Base-by-base conservation (phyloP, 1,140 invertebrate genomes). In the Aleiodes sp. region DNA sequence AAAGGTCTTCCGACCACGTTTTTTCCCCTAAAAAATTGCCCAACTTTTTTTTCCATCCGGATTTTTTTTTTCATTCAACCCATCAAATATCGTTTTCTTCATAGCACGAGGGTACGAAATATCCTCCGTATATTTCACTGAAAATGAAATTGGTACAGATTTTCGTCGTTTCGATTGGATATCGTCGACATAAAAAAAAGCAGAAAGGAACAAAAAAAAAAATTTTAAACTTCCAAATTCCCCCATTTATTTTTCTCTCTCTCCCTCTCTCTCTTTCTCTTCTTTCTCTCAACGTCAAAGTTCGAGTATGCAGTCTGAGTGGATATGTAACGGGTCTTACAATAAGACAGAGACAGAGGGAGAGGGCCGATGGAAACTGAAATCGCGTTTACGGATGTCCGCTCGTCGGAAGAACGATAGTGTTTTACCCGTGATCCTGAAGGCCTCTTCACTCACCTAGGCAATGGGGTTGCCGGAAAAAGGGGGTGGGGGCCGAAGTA, bases 181-280 rank as follows among this genome's bases (percentile, higher is more conserved):
- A 4, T 3, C n/a, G 39, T 6, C n/a, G n/a, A n/a, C 6, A n/a
- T n/a, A n/a, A n/a, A n/a, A n/a, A n/a, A n/a, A n/a, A n/a, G n/a
- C n/a, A n/a, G n/a, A n/a, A n/a, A n/a, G n/a, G n/a, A n/a, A n/a
- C n/a, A n/a, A 41, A 41, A 41, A 41, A 41, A 8, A 3, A 31
- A 37, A 62, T 33, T 62, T 62, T 19, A 37, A 62, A 37, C 28
- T 37, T 37, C 28, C 19, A 62, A 37, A 62, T 35, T 21, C 16
- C 35, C n/a, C n/a, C 10, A 21, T 46, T 9, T 21, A 0, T 21
- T 16, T 9, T 8, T 52, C 46, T 16, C 10, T 52, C n/a, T 56
- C 16, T 21, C 46, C 19, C 19, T 56, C 16, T 1, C 46, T 24
- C 46, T 1, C 46, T n/a, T 10, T 56, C 19, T 19, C n/a, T 16